Percentiles rank a stretch among this genome's conserved stretches.
Evolutionary conservation across 2,888 invertebrate species (phyloP).

Genomic region (Calliphora vomitoria): DNA sequence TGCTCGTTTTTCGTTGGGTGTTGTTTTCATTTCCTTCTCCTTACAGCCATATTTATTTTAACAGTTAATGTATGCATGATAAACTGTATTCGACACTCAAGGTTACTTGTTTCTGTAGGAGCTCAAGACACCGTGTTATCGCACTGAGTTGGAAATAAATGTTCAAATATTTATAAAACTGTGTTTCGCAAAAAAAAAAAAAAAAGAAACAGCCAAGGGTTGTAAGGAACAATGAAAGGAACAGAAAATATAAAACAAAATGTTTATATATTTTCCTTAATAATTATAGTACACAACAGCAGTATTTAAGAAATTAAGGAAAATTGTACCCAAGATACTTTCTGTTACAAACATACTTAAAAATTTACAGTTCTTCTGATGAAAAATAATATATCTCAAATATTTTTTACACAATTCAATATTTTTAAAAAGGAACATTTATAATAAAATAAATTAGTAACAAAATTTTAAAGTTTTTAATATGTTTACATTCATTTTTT

Average conservation of each 20-base stretch:
- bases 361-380: no score
- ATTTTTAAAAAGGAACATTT: no score
- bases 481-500: no score
- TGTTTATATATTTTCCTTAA: no score
- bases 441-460: no score
- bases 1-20: not conserved
- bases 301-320: no score
- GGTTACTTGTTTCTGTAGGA: not conserved
- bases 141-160: not conserved
- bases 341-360: no score
- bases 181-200: not conserved
- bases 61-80: not conserved
- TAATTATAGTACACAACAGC: no score
- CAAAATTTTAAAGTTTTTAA: no score
- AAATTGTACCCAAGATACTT: no score
- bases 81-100: constrained; percentile 7
- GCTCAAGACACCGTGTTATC: not conserved
- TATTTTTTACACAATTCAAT: no score
- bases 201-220: not conserved
- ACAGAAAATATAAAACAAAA: not conserved
- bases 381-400: no score
- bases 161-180: not conserved
- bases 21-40: not conserved
- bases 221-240: not conserved
- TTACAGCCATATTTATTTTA: not conserved